phyloP scores from a whole-genome alignment of 2,797 vertebrate genomes.

The Xenentodon cancila region DNA sequence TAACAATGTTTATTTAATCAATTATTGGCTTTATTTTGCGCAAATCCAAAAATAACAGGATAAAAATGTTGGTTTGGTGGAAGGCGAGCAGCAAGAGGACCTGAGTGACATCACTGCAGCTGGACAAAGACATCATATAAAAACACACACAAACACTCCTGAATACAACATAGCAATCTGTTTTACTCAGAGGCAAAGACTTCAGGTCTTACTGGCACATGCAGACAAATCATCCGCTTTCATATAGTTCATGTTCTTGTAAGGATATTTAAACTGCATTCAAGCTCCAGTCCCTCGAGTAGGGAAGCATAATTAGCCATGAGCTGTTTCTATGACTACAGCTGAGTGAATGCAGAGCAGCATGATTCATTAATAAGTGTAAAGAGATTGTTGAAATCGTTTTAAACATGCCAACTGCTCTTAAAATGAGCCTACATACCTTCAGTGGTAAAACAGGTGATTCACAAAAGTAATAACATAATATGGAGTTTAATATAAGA shows the following conservation, averaged over 20 bases:
- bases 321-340: constrained; percentile 67
- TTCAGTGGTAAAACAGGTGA: not conserved
- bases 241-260: not conserved
- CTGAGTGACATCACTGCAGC: constrained; percentile 38
- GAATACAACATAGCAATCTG: constrained; percentile 12
- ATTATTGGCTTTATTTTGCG: too few relatives aligned
- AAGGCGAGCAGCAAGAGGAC: not conserved
- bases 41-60: too few relatives aligned
- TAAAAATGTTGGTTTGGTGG: not conserved
- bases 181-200: constrained; percentile 1
- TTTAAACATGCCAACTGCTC: not conserved
- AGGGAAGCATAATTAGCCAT: constrained; percentile 30
- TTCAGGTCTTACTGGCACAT: not conserved
- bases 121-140: constrained; percentile 14
- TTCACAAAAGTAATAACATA: too few relatives aligned
- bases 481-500: too few relatives aligned
- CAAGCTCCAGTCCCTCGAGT: constrained; percentile 21
- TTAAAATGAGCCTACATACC: not conserved
- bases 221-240: not conserved
- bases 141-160: constrained; percentile 2
- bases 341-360: constrained; percentile 16
- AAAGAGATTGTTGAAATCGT: constrained; percentile 16
- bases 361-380: not conserved
- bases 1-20: not conserved
- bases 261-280: not conserved